These are phyloP conservation scores for Ypsolopha scabrella DNA, from an alignment of 2,888 invertebrate species.

Conservation along the genomic window DNA sequence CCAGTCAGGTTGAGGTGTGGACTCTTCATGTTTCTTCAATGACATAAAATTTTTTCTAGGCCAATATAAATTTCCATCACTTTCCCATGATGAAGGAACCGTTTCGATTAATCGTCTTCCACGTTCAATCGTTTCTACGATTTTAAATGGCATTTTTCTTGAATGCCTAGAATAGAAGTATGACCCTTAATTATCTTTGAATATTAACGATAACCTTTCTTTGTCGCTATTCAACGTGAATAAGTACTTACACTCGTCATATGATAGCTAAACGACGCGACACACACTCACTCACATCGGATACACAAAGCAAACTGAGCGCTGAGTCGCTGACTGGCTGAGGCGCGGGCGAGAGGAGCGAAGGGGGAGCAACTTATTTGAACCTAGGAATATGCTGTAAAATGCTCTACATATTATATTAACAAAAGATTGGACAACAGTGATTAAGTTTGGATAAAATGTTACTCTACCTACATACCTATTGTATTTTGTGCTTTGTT, in stretches of 20 bases:
- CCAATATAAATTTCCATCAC: constrained; percentile 1
- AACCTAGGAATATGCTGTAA: no score
- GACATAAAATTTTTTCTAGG: constrained; percentile 4
- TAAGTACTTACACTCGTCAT: neutral
- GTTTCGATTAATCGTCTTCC: constrained; percentile 9
- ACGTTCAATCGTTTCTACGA: constrained; percentile 6
- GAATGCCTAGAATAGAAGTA: constrained; percentile 5
- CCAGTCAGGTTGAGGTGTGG: constrained; percentile 5
- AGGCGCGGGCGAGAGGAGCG: no score
- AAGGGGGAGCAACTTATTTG: no score
- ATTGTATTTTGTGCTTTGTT: no score
- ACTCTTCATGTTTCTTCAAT: constrained; percentile 5
- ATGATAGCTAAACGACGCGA: neutral
- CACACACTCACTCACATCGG: neutral
- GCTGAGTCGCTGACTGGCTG: no score
- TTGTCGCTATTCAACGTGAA: neutral
- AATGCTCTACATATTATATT: no score
- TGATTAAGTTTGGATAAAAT: no score
- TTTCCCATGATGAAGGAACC: constrained; percentile 8
- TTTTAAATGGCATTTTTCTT: constrained; percentile 9
- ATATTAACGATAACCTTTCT: neutral
- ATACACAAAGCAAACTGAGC: no score
- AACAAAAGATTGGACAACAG: no score
- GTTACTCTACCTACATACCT: no score
- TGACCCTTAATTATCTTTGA: neutral